Evolutionary conservation across 2,888 invertebrate genomes (phyloP), one percentile per base, ranked within the genome.

Genomic region (Lymantria monacha): DNA sequence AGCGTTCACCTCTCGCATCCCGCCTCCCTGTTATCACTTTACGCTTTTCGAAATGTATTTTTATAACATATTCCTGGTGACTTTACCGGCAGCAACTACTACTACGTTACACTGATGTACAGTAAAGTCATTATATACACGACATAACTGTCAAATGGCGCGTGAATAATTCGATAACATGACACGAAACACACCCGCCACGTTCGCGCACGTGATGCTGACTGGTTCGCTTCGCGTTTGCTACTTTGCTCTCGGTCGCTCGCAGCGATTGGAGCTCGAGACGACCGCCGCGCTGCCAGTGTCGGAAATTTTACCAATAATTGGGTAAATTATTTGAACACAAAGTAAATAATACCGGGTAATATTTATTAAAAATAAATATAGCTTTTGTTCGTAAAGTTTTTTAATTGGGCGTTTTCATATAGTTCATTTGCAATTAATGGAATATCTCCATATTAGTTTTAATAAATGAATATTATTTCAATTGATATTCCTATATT

Each of bases 1-100:
- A 89, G 83, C 90, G 79, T 91, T 91, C 86, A 90, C 90, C 90
- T 89, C 85, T 87, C 82, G 76, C 81, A 86, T 84, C 85, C 82
- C 84, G 80, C 67, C 70, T 72, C 71, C 76, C 76, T 79, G 70
- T 78, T 79, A 76, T 75, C 77, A 81, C 80, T 81, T 72, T 59
- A 63, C 66, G 66, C 60, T 66, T 66, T 57, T 46, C 46, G 54
- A 59, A 58, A 71, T 57, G 56, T 53, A 63, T 68, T 70, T 63
- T 55, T 61, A 55, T 64, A 57, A 61, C 55, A 53, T 63, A 74
- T 76, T 64, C 69, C 70, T 77, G 10, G 7, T 30, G 9, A n/a
- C 74, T 79, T 69, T 63, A 63, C 72, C 70, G 59, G 66, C 60
- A 76, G 79, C 72, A 79, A 77, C 75, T 70, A 81, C 70, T 84